Evolutionary conservation across 2,888 invertebrate species (phyloP), one percentile per base, ranked within the genome.

Genomic region (Brachypalpus laphriformis): DNA sequence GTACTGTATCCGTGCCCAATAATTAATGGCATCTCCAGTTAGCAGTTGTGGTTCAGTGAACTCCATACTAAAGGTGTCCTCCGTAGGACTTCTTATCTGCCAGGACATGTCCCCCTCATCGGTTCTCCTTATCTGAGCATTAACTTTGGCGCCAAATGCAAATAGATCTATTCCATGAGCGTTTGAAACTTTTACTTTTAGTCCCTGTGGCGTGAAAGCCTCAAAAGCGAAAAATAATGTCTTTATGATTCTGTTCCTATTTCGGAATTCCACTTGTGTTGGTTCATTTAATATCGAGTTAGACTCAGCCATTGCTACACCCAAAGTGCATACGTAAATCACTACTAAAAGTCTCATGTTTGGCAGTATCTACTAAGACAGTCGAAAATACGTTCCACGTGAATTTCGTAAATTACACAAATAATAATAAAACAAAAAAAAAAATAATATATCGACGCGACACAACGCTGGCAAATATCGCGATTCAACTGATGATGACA

Each of bases 1-100:
- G 14, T 37, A 54, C 22, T 76, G 66, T 42, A 81, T 71, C 18
- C 71, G 51, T 49, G 63, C 31, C 85, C 81, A 85, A 40, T 31
- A 85, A 47, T 85, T 85, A 20, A 85, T 71, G 0, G 66, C 25
- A 56, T 85, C 85, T 7, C 85, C 85, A 7, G 57, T 14, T 4
- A 76, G 54, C 0, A 85, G 31, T n/a, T 70, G 54, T 6, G 8
- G 14, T 0, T 71, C 51, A 7, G 75, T 57, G 34, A 85, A 85
- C 1, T 71, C 40, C 8, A 49, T 76, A 5, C 47, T 22, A 11
- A 75, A 5, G 6, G 6, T 56, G 16, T 71, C 47, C 6, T 56
- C 25, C 2, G 20, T 11, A 8, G 71, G 75, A 22, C 28, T 22
- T 18, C 37, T 25, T 2, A 37, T 8, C 11, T 81, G 49, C 71